Evolutionary conservation across 2,113 vertebrate genomes (phyloP), one percentile per base, ranked within the genome.

Genomic region (Phylloscopus whistleri): DNA sequence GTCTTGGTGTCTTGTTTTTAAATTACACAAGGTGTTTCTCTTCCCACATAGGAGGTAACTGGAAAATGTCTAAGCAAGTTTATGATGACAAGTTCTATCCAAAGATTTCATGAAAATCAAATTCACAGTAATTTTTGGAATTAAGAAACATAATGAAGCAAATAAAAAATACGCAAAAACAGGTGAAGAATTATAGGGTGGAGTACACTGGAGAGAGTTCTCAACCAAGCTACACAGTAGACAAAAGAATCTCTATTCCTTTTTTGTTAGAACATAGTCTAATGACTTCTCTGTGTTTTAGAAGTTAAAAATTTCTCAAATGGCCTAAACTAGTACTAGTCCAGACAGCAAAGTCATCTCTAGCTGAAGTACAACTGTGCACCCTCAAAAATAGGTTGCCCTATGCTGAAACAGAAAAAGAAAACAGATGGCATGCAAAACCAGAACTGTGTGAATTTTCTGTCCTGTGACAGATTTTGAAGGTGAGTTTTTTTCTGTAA

Each of bases 391-490:
- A 82, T 59, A 94, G 58, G n/a, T 87, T 96, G 44, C 31, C 78
- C 74, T 89, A 13, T 37, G 44, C 21, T 91, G 82, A 75, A 89
- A 79, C 10, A 82, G 52, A 91, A 87, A 49, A 89, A n/a, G 35
- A 60, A 94, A 63, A 68, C 69, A 93, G 90, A 95, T 86, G 93
- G 82, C 75, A 80, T 79, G 64, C 28, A 94, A 87, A 94, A 39
- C 22, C 41, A 91, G 62, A 89, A 39, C 62, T 82, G 39, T 84
- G 66, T 78, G 78, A 93, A 85, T 87, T 91, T 96, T 77, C 52
- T 82, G 67, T 87, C 58, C 37, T 94, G 35, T 74, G 56, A 83
- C 60, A 91, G 84, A 89, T 94, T 91, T 93, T 60, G 72, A 91
- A 89, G 48, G 35, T 82, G 46, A 80, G 6, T 79, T 88, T 90